Percentiles rank a stretch among this genome's conserved stretches.
Evolutionary conservation across 2,888 invertebrate species (phyloP).

Genomic region (Cataglyphis livida): DNA sequence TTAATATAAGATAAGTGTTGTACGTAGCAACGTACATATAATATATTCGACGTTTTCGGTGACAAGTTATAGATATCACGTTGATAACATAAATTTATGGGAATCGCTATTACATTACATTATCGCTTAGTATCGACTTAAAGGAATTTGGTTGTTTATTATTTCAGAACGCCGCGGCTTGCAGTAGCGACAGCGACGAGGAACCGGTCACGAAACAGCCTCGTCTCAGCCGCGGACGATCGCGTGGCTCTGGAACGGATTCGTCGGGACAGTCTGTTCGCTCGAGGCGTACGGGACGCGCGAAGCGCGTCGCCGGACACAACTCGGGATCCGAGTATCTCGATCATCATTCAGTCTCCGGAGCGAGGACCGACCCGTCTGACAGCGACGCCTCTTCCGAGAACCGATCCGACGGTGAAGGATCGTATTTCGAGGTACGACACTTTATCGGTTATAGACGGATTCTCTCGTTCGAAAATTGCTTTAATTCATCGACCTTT

Average conservation of each 20-base stretch:
- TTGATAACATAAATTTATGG: not conserved
- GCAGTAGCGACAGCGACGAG: slow-evolving; percentile 90
- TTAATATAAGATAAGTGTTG: slow-evolving; percentile 44
- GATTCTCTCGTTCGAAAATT: no score
- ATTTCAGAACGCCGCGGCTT: slow-evolving; percentile 87
- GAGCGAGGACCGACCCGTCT: slow-evolving; percentile 74
- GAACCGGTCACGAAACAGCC: slow-evolving; percentile 92
- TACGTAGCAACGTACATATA: not conserved
- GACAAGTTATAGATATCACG: not conserved
- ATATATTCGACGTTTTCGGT: slow-evolving; percentile 4
- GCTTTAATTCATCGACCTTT: slow-evolving; percentile 13
- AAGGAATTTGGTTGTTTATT: slow-evolving; percentile 77
- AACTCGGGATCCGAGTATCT: slow-evolving; percentile 62
- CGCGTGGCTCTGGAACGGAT: slow-evolving; percentile 70
- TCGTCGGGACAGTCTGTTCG: slow-evolving; percentile 71
- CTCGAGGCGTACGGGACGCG: slow-evolving; percentile 63
- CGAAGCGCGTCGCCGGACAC: slow-evolving; percentile 50
- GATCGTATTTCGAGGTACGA: slow-evolving; percentile 85
- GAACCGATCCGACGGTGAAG: slow-evolving; percentile 83
- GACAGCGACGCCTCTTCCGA: slow-evolving; percentile 84
- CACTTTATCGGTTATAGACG: not conserved
- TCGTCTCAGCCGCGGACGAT: slow-evolving; percentile 86
- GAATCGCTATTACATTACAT: not conserved
- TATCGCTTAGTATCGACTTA: slow-evolving; percentile 48
- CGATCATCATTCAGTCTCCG: slow-evolving; percentile 60